Evolutionary conservation across 2,888 invertebrate species (phyloP).

Genomic region (Coenonympha glycerion): DNA sequence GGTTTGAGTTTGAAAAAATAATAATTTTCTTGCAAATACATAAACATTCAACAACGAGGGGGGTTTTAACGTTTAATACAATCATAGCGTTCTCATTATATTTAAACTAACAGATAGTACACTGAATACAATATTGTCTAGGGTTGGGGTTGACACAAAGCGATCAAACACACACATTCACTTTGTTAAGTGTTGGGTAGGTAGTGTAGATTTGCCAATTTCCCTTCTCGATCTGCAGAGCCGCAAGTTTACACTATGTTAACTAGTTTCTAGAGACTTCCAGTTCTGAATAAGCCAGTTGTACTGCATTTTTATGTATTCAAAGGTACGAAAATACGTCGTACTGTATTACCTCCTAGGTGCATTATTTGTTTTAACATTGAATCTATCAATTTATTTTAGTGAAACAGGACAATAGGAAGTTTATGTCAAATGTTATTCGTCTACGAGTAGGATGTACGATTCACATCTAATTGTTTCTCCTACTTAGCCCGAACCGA

Average conservation of each 20-base stretch:
- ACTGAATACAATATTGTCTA: constrained; percentile 25
- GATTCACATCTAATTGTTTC: too few species aligned
- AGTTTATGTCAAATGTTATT: too few species aligned
- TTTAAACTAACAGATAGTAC: constrained; percentile 22
- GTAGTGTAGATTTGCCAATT: constrained; percentile 22
- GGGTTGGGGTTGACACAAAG: constrained; percentile 27
- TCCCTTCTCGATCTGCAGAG: constrained; percentile 21
- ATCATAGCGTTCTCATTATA: background rate
- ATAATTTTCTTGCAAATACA: background rate
- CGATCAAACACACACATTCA: constrained; percentile 4
- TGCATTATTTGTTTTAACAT: too few species aligned
- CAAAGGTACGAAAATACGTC: too few species aligned
- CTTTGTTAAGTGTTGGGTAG: background rate
- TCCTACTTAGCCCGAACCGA: too few species aligned
- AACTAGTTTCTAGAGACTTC: background rate
- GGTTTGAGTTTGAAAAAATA: background rate
- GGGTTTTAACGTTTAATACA: background rate
- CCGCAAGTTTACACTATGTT: constrained; percentile 21
- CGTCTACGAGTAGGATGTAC: too few species aligned
- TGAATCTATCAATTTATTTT: too few species aligned
- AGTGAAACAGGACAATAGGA: too few species aligned
- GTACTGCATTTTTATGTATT: too few species aligned
- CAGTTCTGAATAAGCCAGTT: too few species aligned
- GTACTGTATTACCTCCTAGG: too few species aligned
- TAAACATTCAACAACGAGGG: constrained; percentile 12